Conservation (phyloP, 2,113 vertebrate species). For the Myiozetetes cayanensis region DNA sequence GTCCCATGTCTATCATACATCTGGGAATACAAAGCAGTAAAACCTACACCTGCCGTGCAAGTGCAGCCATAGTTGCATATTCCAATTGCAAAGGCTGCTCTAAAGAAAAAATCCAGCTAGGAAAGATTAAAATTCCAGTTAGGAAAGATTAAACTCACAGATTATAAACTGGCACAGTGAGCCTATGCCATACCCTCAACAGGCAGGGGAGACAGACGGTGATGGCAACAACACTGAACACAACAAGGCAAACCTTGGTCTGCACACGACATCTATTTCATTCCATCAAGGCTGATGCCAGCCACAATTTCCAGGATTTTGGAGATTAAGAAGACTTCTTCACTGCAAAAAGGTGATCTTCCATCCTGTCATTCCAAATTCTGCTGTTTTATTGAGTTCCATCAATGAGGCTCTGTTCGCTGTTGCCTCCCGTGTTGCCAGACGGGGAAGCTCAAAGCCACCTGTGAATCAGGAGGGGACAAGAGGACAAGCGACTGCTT, state of each 20-base stretch:
- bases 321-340: neutral
- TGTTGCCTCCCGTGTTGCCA: slow-evolving; percentile 37
- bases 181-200: neutral
- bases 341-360: neutral
- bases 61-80: neutral
- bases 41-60: neutral
- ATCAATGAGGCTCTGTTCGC: neutral
- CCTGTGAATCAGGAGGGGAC: slow-evolving; percentile 51
- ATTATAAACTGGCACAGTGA: neutral
- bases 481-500: slow-evolving; percentile 41
- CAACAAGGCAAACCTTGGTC: neutral
- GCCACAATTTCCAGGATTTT: neutral
- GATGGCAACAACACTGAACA: neutral
- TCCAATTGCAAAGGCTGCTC: neutral
- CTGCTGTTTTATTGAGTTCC: neutral
- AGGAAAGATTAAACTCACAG: neutral
- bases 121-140: neutral
- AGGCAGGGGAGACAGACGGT: neutral
- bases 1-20: rapidly evolving
- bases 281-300: neutral
- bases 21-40: neutral
- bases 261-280: neutral
- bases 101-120: neutral
- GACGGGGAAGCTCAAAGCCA: slow-evolving; percentile 28
- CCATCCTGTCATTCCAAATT: neutral